Conservation (phyloP, 2,113 vertebrate species). For the Otocyon megalotis region DNA sequence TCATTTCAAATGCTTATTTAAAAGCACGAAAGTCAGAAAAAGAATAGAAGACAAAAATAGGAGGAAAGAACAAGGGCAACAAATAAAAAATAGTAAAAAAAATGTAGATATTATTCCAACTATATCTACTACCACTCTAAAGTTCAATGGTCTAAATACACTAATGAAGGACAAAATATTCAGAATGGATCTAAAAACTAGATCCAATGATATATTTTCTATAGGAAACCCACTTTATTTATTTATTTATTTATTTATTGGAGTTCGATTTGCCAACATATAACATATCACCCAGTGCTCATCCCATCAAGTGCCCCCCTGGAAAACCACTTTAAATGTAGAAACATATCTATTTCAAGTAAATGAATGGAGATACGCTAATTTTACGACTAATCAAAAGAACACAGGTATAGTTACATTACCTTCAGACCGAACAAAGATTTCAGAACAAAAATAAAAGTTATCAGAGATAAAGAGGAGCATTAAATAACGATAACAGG, state of each 20-base stretch:
- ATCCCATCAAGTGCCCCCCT: no score
- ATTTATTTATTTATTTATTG: no score
- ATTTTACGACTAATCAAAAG: not conserved
- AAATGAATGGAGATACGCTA: not conserved
- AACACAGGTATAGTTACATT: not conserved
- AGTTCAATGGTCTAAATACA: not conserved
- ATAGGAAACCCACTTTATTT: not conserved
- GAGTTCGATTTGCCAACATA: no score
- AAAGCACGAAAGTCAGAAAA: not conserved
- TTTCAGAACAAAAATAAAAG: not conserved
- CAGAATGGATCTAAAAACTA: not conserved
- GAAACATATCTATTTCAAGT: not conserved
- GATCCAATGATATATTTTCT: not conserved
- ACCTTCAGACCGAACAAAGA: not conserved
- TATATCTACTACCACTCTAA: not conserved
- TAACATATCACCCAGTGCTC: no score
- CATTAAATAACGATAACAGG: not conserved
- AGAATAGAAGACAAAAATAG: not conserved
- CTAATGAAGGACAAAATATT: not conserved
- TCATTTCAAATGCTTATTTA: not conserved
- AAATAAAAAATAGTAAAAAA: not conserved
- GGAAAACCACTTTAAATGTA: not conserved
- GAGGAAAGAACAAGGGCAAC: not conserved
- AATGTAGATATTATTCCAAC: not conserved
- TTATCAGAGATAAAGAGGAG: not conserved